Base-by-base conservation (phyloP, 2,113 vertebrate genomes). In the Lycaon pictus region DNA sequence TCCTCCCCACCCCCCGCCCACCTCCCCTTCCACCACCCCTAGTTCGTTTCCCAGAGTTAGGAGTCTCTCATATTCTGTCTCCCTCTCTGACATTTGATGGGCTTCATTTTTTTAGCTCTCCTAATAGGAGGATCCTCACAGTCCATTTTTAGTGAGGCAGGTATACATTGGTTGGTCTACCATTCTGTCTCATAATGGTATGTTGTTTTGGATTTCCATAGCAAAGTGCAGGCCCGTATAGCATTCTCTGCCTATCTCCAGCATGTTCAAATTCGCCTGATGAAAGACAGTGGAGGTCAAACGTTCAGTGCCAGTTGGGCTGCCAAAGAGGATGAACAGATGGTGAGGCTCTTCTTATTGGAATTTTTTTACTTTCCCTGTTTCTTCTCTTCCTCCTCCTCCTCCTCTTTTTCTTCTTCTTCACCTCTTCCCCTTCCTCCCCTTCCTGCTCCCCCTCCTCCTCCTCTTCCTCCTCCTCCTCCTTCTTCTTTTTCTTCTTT, bases 241-340 rank as follows among this genome's bases (percentile, higher is more conserved):
- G 99, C 99, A 93, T 99, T 99, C 98, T 99, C 99, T 97, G 99
- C 99, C 22, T 99, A 99, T 98, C 99, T 99, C 65, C 99, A 99
- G 90, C 99, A 99, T 0, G 99, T 99, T 96, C 99, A 99, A 97
- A 97, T 99, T 84, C 99, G 99, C 77, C 98, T 99, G 95, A 98
- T 99, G 98, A 98, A 98, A 92, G 99, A 99, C 90, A 99, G 98
- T 98, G 98, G 98, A 4, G 98, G 98, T 79, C 98, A 98, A 94
- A 98, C 98, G 77, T 97, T 98, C 86, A 98, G 98, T 97, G 97
- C 99, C 97, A 97, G 98, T 35, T 99, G 99, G 99, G 98, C 98
- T 97, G 99, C 99, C 80, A 99, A 99, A 95, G 99, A 99, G 92
- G 98, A 99, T 71, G 99, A 99, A 96, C 99, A 99, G 99, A 99